phyloP scores from a whole-genome alignment of 2,113 vertebrate genomes.

The Bungarus multicinctus region DNA sequence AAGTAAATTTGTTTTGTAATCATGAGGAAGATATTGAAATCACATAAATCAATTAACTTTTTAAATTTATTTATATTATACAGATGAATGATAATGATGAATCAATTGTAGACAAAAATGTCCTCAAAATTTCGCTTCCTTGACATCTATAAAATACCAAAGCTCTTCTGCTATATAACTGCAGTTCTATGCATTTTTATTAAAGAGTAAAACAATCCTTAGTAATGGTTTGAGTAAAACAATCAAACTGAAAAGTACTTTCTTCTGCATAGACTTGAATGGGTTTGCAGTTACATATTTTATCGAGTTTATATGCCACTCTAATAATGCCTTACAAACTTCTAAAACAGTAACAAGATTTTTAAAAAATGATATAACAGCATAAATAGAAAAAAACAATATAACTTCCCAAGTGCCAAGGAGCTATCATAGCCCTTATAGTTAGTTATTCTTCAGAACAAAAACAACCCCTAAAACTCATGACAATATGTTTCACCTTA shows the following conservation, averaged over 20 bases:
- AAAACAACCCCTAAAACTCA: background rate
- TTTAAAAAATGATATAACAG: background rate
- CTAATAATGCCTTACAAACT: background rate
- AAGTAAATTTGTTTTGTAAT: background rate
- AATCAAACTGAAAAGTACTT: background rate
- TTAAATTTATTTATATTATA: background rate
- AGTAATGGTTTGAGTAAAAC: background rate
- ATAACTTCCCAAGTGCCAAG: background rate
- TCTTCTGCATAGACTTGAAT: background rate
- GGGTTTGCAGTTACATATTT: background rate
- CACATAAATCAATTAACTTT: background rate
- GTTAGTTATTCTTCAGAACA: background rate
- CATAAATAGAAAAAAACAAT: background rate
- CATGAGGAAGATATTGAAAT: background rate
- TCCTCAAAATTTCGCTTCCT: background rate
- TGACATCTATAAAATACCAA: background rate
- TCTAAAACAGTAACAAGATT: background rate
- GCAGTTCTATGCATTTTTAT: background rate
- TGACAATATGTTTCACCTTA: background rate
- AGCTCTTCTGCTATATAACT: background rate
- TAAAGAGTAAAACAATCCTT: background rate
- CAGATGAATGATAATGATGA: background rate
- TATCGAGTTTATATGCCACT: background rate
- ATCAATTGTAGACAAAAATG: background rate
- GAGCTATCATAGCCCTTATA: background rate